Evolutionary conservation across 2,797 vertebrate genomes (phyloP).

Genomic region (Clamator glandarius): DNA sequence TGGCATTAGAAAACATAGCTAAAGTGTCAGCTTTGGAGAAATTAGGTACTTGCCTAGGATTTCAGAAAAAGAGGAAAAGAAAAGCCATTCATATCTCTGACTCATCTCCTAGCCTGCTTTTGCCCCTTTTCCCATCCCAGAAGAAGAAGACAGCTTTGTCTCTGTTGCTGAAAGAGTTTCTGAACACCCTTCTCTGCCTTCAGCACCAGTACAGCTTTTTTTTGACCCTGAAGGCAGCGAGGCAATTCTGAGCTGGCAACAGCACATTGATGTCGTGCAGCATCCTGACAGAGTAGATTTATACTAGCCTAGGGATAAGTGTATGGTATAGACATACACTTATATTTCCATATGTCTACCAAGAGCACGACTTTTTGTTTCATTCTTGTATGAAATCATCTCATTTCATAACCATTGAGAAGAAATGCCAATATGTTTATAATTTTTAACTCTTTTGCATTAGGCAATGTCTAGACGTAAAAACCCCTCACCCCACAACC

Average conservation of each 20-base stretch:
- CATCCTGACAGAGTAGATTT: neutral
- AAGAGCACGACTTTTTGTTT: neutral
- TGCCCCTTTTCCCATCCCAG: neutral
- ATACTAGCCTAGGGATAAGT: neutral
- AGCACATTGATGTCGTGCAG: neutral
- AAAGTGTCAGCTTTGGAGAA: neutral
- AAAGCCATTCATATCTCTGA: neutral
- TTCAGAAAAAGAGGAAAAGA: neutral
- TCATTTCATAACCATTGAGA: conserved; percentile 27
- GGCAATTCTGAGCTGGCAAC: neutral
- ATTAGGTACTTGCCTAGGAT: neutral
- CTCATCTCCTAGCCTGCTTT: neutral
- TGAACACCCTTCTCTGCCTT: neutral
- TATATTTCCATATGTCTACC: neutral
- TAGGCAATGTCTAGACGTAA: conserved; percentile 76
- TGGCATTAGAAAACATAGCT: neutral
- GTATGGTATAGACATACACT: neutral
- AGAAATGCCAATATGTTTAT: conserved; percentile 50
- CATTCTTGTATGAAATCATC: conserved; percentile 25
- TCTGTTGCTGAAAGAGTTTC: neutral
- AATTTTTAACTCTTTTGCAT: conserved; percentile 44
- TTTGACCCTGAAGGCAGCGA: neutral
- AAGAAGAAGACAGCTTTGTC: neutral
- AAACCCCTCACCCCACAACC: neutral
- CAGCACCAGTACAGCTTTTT: fast-evolving